A percentile compares a stretch with the other conserved stretches of the same genome.
Evolutionary conservation across 2,113 vertebrate genomes (phyloP).

Genomic region (Ceratotherium simum): DNA sequence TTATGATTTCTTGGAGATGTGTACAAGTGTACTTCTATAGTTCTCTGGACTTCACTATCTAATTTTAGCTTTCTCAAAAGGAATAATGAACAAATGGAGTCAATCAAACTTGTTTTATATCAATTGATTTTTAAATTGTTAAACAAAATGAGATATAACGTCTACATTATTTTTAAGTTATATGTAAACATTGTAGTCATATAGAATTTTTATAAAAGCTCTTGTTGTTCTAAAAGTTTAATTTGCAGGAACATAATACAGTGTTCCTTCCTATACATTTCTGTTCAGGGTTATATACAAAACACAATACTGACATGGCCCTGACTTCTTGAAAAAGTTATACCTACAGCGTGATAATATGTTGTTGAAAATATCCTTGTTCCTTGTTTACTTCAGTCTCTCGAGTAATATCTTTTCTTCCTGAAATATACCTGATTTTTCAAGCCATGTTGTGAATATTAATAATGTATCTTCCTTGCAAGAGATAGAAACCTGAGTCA

Average conservation of each 20-base stretch:
- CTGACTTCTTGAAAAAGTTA: not conserved
- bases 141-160: not conserved
- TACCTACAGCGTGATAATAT: not conserved
- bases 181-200: not conserved
- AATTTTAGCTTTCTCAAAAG: conserved; percentile 22
- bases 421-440: conserved; percentile 24
- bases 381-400: not conserved
- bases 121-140: conserved; percentile 45
- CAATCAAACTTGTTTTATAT: not conserved
- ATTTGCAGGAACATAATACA: not conserved
- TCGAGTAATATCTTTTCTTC: conserved; percentile 19
- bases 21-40: not conserved
- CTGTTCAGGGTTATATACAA: not conserved
- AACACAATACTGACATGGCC: not conserved
- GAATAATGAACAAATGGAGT: not conserved
- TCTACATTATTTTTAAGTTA: not conserved
- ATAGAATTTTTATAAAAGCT: conserved; percentile 18
- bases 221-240: not conserved
- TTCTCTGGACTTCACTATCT: not conserved
- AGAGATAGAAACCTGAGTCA: not conserved
- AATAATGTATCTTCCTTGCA: not conserved
- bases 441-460: not conserved
- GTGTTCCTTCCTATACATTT: not conserved
- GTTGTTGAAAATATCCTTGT: not conserved
- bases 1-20: not conserved